Conservation (phyloP, 2,797 vertebrate genomes). For the Hylomyscus alleni region DNA sequence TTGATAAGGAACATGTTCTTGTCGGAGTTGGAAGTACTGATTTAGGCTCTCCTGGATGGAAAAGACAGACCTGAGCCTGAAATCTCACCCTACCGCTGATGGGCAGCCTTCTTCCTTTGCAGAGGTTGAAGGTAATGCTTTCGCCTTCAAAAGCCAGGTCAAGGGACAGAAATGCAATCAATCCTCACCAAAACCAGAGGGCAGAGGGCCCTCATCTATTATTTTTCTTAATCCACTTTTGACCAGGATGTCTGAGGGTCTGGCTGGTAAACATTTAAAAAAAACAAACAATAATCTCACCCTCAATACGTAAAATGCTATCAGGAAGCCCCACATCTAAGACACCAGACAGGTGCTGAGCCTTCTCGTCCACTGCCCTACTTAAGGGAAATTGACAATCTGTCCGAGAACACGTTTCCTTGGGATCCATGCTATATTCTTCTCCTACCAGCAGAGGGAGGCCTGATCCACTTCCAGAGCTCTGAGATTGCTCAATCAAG, state of each 20-base stretch:
- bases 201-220: conserved; percentile 68
- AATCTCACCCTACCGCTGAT: conserved; percentile 55
- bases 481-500: conserved; percentile 96
- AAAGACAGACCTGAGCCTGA: conserved; percentile 53
- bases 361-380: neutral
- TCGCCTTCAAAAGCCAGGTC: conserved; percentile 66
- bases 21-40: neutral
- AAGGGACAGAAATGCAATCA: conserved; percentile 32
- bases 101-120: conserved; percentile 13
- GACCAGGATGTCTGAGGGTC: conserved; percentile 66
- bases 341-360: neutral
- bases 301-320: conserved; percentile 71
- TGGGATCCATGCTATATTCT: neutral
- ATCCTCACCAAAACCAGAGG: conserved; percentile 58
- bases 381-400: conserved; percentile 65
- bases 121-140: neutral
- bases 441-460: conserved; percentile 98
- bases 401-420: conserved; percentile 30
- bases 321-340: conserved; percentile 49
- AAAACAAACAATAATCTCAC: conserved; percentile 71
- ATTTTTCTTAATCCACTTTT: conserved; percentile 69
- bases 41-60: conserved; percentile 24
- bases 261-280: conserved; percentile 72
- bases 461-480: conserved; percentile 98
- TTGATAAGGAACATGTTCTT: neutral